Conservation (phyloP, 2,888 invertebrate genomes). For the Chloroclysta siterata region DNA sequence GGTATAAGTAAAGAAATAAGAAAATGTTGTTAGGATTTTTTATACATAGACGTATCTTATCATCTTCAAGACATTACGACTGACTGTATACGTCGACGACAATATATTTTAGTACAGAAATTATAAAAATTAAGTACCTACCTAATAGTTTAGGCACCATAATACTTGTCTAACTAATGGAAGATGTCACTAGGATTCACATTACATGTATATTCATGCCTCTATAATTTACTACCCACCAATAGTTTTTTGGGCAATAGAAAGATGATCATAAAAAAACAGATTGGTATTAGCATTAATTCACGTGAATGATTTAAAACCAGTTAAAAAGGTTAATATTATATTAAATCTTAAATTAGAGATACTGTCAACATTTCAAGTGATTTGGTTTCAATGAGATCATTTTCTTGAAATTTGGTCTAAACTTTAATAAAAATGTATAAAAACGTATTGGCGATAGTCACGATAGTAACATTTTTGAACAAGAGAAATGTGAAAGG, state of each 20-base stretch:
- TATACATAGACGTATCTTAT: too few species aligned
- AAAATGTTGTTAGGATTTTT: too few species aligned
- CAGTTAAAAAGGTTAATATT: slow-evolving; percentile 29
- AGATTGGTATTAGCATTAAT: slow-evolving; percentile 17
- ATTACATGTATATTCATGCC: slow-evolving; percentile 5
- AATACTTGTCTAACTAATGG: neutral
- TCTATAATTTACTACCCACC: slow-evolving; percentile 21
- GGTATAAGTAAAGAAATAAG: too few species aligned
- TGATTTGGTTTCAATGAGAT: slow-evolving; percentile 6
- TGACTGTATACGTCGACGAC: too few species aligned
- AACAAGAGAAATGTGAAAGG: too few species aligned
- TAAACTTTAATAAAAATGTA: neutral
- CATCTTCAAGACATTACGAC: too few species aligned
- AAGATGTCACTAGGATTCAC: neutral
- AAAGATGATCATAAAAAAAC: slow-evolving; percentile 17
- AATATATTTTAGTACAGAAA: too few species aligned
- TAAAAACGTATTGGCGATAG: too few species aligned
- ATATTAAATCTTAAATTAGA: slow-evolving; percentile 14
- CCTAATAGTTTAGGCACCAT: too few species aligned
- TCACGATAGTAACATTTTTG: too few species aligned
- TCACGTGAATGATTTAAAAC: slow-evolving; percentile 22
- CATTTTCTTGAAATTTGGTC: neutral
- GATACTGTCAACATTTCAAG: slow-evolving; percentile 9
- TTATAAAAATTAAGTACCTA: too few species aligned
- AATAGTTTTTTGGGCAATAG: slow-evolving; percentile 17